Conservation (phyloP, 2,797 vertebrate species). For the Fringilla coelebs region DNA sequence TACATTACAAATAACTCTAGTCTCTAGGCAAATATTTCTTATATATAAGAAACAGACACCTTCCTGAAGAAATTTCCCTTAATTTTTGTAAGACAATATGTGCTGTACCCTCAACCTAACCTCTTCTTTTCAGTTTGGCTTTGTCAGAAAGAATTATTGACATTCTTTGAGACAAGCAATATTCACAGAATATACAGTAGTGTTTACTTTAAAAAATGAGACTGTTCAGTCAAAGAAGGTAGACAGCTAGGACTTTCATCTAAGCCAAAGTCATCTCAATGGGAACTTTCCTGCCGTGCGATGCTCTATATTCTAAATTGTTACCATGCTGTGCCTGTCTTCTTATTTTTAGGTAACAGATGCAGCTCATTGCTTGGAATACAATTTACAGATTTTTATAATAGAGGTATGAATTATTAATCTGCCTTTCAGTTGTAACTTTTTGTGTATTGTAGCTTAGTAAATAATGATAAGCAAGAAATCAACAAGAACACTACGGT, state of each 20-base stretch:
- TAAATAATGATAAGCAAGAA: constrained; percentile 53
- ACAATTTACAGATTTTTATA: constrained; percentile 57
- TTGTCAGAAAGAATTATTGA: constrained; percentile 36
- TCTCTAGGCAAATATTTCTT: not conserved
- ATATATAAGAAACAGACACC: not conserved
- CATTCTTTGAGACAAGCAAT: constrained; percentile 35
- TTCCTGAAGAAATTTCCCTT: constrained; percentile 10
- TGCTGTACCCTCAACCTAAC: not conserved
- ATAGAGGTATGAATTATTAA: constrained; percentile 62
- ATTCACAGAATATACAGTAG: constrained; percentile 46
- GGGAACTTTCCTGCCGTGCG: constrained; percentile 49
- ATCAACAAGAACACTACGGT: constrained; percentile 8
- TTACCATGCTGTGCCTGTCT: constrained; percentile 39
- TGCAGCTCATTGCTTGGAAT: constrained; percentile 50
- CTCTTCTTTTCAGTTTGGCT: not conserved
- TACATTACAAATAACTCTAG: not conserved
- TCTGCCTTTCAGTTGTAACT: constrained; percentile 43
- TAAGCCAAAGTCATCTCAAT: constrained; percentile 61
- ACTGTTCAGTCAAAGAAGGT: constrained; percentile 36
- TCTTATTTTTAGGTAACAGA: constrained; percentile 63
- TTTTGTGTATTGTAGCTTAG: constrained; percentile 38
- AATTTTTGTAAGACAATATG: not conserved
- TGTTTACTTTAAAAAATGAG: constrained; percentile 68
- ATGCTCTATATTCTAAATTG: constrained; percentile 49
- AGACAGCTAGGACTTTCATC: constrained; percentile 45